phyloP scores from a whole-genome alignment of 2,113 vertebrate genomes.

The Macrotus californicus region DNA sequence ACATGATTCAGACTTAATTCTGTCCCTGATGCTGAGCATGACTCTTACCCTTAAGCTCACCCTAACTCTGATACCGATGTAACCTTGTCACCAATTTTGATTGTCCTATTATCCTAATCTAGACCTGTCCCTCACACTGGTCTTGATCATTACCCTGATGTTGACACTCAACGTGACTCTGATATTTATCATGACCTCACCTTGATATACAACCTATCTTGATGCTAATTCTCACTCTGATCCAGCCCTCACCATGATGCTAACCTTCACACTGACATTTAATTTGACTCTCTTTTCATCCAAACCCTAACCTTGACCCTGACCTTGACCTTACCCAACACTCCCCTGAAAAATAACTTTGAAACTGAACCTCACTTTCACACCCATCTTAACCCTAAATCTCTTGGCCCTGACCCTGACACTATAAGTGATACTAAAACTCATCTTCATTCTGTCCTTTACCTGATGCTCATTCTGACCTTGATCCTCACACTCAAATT shows the following conservation, averaged over 20 bases:
- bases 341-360: not conserved
- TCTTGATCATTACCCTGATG: not conserved
- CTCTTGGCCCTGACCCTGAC: not conserved
- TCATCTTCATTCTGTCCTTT: not conserved
- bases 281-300: not conserved
- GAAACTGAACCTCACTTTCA: not conserved
- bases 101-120: not conserved
- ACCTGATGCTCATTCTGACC: not conserved
- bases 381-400: not conserved
- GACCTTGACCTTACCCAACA: not conserved
- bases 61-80: not conserved
- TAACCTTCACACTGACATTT: not conserved
- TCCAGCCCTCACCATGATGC: not conserved
- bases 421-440: not conserved
- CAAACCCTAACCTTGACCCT: not conserved
- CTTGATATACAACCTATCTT: not conserved
- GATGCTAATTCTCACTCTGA: not conserved
- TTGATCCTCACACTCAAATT: not conserved
- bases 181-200: not conserved
- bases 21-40: not conserved
- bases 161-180: not conserved
- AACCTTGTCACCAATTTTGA: not conserved
- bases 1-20: not conserved
- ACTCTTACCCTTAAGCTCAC: not conserved
- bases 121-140: not conserved